Percentiles rank a stretch among this genome's conserved stretches.
Evolutionary conservation across 2,113 vertebrate species (phyloP).

Genomic region (Jacana jacana): DNA sequence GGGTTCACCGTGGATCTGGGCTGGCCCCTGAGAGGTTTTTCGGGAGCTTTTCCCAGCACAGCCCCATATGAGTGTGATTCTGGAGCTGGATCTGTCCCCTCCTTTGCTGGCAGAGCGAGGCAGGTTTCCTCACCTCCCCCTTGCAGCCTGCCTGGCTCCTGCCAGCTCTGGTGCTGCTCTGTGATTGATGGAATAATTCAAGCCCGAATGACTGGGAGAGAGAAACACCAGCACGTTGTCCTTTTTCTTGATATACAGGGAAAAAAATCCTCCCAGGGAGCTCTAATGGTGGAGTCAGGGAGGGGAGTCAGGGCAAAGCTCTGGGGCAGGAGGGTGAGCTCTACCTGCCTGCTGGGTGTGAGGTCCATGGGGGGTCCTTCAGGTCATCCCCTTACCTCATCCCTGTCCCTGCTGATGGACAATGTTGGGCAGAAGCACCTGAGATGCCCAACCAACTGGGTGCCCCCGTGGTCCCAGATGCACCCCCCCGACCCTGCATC

Average conservation of each 20-base stretch:
- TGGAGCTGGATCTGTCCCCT: background rate
- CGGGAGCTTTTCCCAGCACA: background rate
- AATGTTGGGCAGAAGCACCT: accelerated
- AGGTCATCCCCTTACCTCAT: accelerated
- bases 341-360: accelerated
- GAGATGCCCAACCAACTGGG: accelerated
- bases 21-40: background rate
- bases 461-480: accelerated
- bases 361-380: accelerated
- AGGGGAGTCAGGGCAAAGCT: accelerated
- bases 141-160: background rate
- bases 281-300: background rate
- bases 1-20: accelerated
- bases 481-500: no score
- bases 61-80: accelerated
- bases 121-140: background rate
- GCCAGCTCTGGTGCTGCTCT: background rate
- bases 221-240: background rate
- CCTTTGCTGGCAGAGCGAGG: background rate
- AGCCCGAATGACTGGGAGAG: background rate
- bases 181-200: conserved; percentile 3
- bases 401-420: accelerated
- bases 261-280: background rate
- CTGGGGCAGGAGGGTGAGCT: background rate
- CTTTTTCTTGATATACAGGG: background rate